phyloP scores from a whole-genome alignment of 2,797 vertebrate species.

The Malacoraja senta region DNA sequence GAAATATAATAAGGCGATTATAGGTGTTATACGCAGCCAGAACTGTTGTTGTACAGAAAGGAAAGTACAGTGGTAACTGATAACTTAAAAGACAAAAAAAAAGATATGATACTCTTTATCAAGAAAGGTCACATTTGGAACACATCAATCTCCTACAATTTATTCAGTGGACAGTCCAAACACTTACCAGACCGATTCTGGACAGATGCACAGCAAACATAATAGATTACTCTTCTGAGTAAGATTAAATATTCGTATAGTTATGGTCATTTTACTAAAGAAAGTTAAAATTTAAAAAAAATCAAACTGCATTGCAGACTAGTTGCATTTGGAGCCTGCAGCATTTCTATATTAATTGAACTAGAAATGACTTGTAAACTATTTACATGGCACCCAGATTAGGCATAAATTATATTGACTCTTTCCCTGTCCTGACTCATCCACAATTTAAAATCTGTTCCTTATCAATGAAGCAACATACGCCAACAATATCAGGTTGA shows the following conservation, averaged over 20 bases:
- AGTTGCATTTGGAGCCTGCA: not conserved
- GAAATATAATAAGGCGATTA: not conserved
- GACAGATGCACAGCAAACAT: conserved; percentile 30
- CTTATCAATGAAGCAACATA: not conserved
- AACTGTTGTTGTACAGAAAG: conserved; percentile 39
- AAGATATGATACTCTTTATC: conserved; percentile 35
- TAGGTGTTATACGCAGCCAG: not conserved
- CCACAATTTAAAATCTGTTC: conserved; percentile 13
- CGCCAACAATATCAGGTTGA: not conserved
- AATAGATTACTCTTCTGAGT: not conserved
- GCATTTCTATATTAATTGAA: not conserved
- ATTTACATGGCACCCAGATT: not conserved
- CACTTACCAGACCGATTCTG: conserved; percentile 13
- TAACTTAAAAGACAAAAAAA: conserved; percentile 21
- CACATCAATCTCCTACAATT: conserved; percentile 28
- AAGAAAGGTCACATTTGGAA: conserved; percentile 34
- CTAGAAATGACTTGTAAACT: not conserved
- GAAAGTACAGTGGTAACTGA: not conserved
- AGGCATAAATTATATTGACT: not conserved
- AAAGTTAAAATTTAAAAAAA: not conserved
- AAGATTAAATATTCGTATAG: not conserved
- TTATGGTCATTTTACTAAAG: not conserved
- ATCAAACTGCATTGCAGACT: not conserved
- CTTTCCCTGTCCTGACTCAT: not conserved
- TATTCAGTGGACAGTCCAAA: conserved; percentile 29